Percentiles rank a stretch among this genome's conserved stretches.
Conservation (phyloP, 2,888 invertebrate species). For the Scrobipalpa costella region DNA sequence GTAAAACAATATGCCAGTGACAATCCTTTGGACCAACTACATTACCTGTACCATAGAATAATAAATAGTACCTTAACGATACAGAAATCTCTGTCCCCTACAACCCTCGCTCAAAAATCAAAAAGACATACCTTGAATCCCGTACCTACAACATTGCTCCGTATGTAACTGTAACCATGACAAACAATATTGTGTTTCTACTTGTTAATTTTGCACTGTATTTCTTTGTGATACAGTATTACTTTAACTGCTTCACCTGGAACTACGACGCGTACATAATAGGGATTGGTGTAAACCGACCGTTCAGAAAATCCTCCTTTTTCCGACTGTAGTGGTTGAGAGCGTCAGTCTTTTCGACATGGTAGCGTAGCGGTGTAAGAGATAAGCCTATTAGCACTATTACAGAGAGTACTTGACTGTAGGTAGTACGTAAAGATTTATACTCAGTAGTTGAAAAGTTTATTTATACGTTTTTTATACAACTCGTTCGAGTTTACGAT, state of each 20-base stretch:
- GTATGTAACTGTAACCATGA: too few species aligned
- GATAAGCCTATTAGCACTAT: constrained; percentile 9
- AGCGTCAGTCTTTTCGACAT: not conserved
- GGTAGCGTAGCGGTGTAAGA: not conserved
- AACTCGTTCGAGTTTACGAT: not conserved
- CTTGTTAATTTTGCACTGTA: not conserved
- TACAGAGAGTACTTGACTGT: not conserved
- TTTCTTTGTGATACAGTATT: not conserved
- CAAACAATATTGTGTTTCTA: too few species aligned
- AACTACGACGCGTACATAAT: not conserved
- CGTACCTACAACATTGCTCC: too few species aligned
- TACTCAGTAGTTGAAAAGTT: not conserved
- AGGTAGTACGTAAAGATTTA: not conserved
- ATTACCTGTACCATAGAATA: too few species aligned
- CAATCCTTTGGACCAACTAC: too few species aligned
- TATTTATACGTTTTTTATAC: too few species aligned
- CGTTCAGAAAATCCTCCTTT: not conserved
- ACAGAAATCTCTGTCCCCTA: too few species aligned
- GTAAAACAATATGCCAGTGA: too few species aligned
- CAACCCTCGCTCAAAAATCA: too few species aligned
- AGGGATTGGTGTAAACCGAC: not conserved
- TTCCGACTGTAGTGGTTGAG: not conserved
- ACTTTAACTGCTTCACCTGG: not conserved
- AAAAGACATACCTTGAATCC: too few species aligned
- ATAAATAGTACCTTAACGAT: too few species aligned